Evolutionary conservation across 2,797 vertebrate genomes (phyloP).

Genomic region (Zalophus californianus): DNA sequence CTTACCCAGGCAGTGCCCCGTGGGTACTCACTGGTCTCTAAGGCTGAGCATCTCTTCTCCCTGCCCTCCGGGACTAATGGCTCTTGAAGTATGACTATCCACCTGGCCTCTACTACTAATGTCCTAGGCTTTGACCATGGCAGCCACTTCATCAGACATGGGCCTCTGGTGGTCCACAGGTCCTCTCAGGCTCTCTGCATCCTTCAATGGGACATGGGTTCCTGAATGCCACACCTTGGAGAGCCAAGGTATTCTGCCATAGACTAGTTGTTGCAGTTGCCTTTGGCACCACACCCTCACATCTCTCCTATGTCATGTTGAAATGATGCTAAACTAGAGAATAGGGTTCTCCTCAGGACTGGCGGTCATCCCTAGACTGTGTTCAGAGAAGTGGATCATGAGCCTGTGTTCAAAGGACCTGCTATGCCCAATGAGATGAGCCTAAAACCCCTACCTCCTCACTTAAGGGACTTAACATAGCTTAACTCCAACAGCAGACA

Average conservation of each 20-base stretch:
- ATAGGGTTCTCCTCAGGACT: neutral
- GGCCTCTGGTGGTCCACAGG: neutral
- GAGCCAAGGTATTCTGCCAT: neutral
- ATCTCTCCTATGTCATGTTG: neutral
- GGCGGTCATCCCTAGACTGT: neutral
- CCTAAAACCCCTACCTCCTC: neutral
- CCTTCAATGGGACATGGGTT: neutral
- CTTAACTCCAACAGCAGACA: neutral
- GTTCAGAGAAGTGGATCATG: neutral
- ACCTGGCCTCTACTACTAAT: neutral
- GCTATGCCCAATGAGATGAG: neutral
- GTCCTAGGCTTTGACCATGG: neutral
- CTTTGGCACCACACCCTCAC: rapidly evolving
- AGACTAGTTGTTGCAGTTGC: neutral
- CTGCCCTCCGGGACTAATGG: neutral
- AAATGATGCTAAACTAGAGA: neutral
- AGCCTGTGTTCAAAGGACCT: neutral
- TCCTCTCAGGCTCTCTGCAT: neutral
- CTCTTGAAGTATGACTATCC: neutral
- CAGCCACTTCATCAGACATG: neutral
- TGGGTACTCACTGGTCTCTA: neutral
- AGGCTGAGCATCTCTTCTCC: neutral
- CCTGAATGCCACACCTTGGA: neutral
- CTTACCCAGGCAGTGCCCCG: neutral
- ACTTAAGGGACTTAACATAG: neutral